Evolutionary conservation across 2,113 vertebrate genomes (phyloP), one percentile per base, ranked within the genome.

Genomic region (Pyxicephalus adspersus): DNA sequence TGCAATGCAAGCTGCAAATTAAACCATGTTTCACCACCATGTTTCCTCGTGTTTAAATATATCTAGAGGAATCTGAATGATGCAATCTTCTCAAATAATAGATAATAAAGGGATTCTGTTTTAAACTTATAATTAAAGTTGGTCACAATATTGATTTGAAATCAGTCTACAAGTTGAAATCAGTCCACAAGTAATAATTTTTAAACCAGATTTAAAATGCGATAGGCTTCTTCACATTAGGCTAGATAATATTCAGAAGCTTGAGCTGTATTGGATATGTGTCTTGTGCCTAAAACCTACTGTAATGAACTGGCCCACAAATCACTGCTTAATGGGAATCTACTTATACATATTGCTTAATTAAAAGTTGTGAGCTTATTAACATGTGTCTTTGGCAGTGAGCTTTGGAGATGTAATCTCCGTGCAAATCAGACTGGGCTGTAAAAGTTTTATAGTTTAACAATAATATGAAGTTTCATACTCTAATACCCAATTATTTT

Each of bases 281-380:
- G 95, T 96, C 96, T 95, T 91, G 91, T 95, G 91, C 93, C 94
- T 92, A 87, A 92, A 94, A 93, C 94, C 92, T 91, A 94, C 88
- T 91, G 90, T 96, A 98, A 98, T 97, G 96, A 97, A 97, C 93
- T 94, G 91, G 91, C 92, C 95, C 94, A 98, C 97, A 98, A 98
- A 99, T 99, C 96, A 98, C 93, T 90, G 91, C 92, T 93, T 98
- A 99, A 99, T 97, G 95, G 95, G 94, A 93, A 93, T 94, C 95
- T 96, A 95, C 96, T 97, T 98, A 97, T 96, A 96, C 96, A 96
- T 98, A 98, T 96, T 95, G 96, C 96, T 98, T 98, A 97, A 99
- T 99, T 99, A 98, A 98, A 98, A 98, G 96, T 96, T 98, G 96
- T 97, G 94, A 95, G 95, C 95, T 97, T 98, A 98, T 99, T 98